phyloP scores from a whole-genome alignment of 2,888 invertebrate genomes.

The Eupithecia centaureata region DNA sequence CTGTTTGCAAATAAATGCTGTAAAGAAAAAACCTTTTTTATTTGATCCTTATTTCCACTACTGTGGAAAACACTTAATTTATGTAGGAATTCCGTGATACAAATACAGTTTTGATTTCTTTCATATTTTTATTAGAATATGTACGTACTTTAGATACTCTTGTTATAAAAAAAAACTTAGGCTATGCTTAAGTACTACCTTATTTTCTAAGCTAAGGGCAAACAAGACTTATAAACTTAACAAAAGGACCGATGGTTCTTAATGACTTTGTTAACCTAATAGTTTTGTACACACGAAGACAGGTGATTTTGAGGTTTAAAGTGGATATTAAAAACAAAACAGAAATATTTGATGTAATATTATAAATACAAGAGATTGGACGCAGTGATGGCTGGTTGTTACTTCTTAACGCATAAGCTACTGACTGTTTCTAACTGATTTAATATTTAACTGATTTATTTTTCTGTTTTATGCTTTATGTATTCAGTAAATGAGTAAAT shows the following conservation, averaged over 20 bases:
- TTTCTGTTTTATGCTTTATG: too few species aligned
- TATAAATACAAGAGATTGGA: neutral
- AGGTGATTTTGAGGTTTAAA: neutral
- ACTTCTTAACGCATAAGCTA: neutral
- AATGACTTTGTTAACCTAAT: neutral
- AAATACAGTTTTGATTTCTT: constrained; percentile 4
- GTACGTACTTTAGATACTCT: too few species aligned
- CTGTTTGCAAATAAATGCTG: constrained; percentile 59
- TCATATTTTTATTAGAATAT: neutral
- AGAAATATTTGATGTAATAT: neutral
- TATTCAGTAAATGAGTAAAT: too few species aligned
- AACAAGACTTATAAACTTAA: neutral
- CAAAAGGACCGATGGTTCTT: neutral
- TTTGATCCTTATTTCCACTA: constrained; percentile 13
- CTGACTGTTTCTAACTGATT: neutral
- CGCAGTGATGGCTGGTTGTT: neutral
- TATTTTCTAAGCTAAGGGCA: neutral
- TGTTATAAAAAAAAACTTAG: neutral
- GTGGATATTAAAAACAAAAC: neutral
- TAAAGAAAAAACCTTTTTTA: constrained; percentile 21
- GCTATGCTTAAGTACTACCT: neutral
- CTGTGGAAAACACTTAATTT: constrained; percentile 5
- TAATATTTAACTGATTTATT: too few species aligned
- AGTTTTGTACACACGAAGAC: neutral
- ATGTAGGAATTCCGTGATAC: neutral